phyloP scores from a whole-genome alignment of 1,140 invertebrate genomes.

The fruit fly (Drosophila melanogaster) region Release_6_plus_ISO1_MT NT_037436.4:379001-379500 shows the following conservation, averaged over 20 bases:
- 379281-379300: conserved; percentile 12
- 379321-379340: conserved; percentile 46
- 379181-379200: conserved; percentile 76
- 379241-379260: conserved; percentile 76
- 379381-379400: conserved; percentile 61
- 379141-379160: conserved; percentile 71
- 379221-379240: conserved; percentile 83
- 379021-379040: conserved; percentile 20
- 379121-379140: conserved; percentile 77
- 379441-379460: not conserved
- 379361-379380: conserved; percentile 75
- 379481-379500: conserved; percentile 65
- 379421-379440: conserved; percentile 6
- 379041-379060: conserved; percentile 18
- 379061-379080: not conserved
- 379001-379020: conserved; percentile 27
- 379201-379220: conserved; percentile 78
- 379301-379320: conserved; percentile 14
- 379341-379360: conserved; percentile 76
- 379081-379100: conserved; percentile 56
- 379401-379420: conserved; percentile 53
- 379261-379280: conserved; percentile 28
- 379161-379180: conserved; percentile 29
- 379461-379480: conserved; percentile 43
- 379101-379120: conserved; percentile 75